Evolutionary conservation across 2,113 vertebrate species (phyloP), one percentile per base, ranked within the genome.

Genomic region (Neodontobutis hainanensis): DNA sequence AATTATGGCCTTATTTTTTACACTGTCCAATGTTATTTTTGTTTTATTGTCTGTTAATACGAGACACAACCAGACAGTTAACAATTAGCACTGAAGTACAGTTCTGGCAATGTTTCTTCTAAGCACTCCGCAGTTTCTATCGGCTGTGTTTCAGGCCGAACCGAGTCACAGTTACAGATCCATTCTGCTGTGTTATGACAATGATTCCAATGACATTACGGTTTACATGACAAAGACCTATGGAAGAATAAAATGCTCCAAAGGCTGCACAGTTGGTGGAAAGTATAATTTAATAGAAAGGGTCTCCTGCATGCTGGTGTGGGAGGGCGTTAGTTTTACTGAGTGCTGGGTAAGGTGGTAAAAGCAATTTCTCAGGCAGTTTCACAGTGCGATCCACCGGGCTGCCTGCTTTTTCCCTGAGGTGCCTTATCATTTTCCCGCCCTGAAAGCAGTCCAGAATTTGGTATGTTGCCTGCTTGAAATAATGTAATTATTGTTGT

Each of bases 361-460:
- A 84, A 84, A 80, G 65, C 70, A 51, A 56, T 85, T 82, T 78
- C 48, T 76, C 65, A 44, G 49, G 50, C 49, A 4, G 47, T 74
- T 73, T 66, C 52, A 45, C 75, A 55, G 56, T 16, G 9, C 68
- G 43, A 32, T 52, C 48, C 61, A 4, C 58, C 71, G 69, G 71
- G 56, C 65, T 65, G 51, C 68, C 61, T 75, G 42, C 70, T 61
- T 11, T 15, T 70, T 44, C 70, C 78, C 77, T 6, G 68, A 45
- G 59, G 45, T n/a, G 59, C 51, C 53, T 32, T 68, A 71, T 67
- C 56, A 65, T 66, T 74, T 76, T 57, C 47, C 58, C 32, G 35
- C 49, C 52, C 46, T 40, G 50, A 70, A 70, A 63, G 67, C 70
- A 61, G 61, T 67, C 49, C 5, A 35, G 36, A 64, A 57, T n/a